Percentiles rank a stretch among this genome's conserved stretches.
Evolutionary conservation across 2,888 invertebrate species (phyloP).

Genomic region (Ophion ventricosus): DNA sequence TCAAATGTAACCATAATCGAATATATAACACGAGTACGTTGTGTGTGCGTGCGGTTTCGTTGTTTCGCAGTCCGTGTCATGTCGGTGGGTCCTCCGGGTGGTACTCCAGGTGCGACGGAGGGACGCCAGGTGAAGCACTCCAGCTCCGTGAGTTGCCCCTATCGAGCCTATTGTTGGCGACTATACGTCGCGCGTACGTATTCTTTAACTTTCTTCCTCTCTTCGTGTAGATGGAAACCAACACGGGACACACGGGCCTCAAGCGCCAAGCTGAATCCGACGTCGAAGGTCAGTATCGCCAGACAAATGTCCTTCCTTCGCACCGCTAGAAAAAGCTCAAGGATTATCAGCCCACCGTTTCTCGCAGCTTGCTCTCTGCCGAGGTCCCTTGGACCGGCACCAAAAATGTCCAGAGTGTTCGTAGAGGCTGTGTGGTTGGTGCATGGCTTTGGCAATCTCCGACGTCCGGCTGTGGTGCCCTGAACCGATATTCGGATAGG

Average conservation of each 20-base stretch:
- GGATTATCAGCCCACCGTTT: no score
- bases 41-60: conserved; percentile 54
- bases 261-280: conserved; percentile 77
- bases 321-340: background rate
- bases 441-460: no score
- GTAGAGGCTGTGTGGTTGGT: background rate
- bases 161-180: conserved; percentile 20
- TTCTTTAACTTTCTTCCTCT: conserved; percentile 37
- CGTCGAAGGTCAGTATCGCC: conserved; percentile 75
- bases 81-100: conserved; percentile 60
- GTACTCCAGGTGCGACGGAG: conserved; percentile 63
- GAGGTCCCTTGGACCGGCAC: background rate
- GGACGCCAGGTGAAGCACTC: conserved; percentile 70
- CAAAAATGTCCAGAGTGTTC: background rate
- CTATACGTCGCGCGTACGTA: background rate
- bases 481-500: no score
- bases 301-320: background rate
- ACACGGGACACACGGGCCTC: conserved; percentile 66
- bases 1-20: background rate
- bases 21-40: background rate
- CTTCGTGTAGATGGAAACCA: conserved; percentile 73
- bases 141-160: conserved; percentile 69
- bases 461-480: no score
- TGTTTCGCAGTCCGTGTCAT: conserved; percentile 69
- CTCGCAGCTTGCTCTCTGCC: no score